Percentiles rank a stretch among this genome's conserved stretches.
These are phyloP conservation scores for Cyanoliseus patagonus DNA, from an alignment of 2,113 vertebrate genomes.

Conservation along the genomic window DNA sequence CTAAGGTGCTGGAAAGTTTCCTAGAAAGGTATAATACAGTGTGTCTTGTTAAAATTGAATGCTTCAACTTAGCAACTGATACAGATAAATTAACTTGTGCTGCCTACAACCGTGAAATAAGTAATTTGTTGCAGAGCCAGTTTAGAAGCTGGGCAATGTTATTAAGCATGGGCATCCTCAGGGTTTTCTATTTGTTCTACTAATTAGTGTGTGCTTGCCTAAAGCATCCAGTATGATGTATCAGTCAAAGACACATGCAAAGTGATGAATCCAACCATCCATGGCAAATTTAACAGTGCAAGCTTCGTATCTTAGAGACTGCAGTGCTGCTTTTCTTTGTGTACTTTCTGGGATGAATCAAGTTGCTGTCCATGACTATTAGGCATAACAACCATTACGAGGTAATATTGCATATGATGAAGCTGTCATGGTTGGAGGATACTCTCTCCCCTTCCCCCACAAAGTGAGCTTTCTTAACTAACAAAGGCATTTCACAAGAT, in stretches of 20 bases:
- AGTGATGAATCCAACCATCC: conserved; percentile 68
- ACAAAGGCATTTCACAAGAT: neutral
- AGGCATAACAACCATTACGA: neutral
- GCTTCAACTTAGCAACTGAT: conserved; percentile 49
- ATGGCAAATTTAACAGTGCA: conserved; percentile 58
- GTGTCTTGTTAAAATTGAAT: neutral
- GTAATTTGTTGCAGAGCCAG: conserved; percentile 33
- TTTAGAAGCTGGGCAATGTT: conserved; percentile 49
- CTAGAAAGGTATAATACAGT: neutral
- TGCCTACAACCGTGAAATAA: conserved; percentile 65
- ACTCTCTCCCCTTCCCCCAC: neutral
- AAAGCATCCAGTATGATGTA: conserved; percentile 58
- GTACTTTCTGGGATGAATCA: neutral
- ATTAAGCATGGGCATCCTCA: conserved; percentile 61
- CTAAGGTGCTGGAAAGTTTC: conserved; percentile 42
- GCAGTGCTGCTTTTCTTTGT: neutral
- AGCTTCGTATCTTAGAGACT: neutral
- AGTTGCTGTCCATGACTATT: conserved; percentile 19
- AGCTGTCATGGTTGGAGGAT: neutral
- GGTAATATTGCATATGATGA: neutral
- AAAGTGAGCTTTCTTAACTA: neutral
- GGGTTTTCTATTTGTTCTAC: conserved; percentile 72
- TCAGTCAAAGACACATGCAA: conserved; percentile 52
- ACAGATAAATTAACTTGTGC: conserved; percentile 57
- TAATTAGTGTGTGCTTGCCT: conserved; percentile 72